Percentiles rank a stretch among this genome's conserved stretches.
Conservation (phyloP, 2,888 invertebrate genomes). For the Machimus atricapillus region DNA sequence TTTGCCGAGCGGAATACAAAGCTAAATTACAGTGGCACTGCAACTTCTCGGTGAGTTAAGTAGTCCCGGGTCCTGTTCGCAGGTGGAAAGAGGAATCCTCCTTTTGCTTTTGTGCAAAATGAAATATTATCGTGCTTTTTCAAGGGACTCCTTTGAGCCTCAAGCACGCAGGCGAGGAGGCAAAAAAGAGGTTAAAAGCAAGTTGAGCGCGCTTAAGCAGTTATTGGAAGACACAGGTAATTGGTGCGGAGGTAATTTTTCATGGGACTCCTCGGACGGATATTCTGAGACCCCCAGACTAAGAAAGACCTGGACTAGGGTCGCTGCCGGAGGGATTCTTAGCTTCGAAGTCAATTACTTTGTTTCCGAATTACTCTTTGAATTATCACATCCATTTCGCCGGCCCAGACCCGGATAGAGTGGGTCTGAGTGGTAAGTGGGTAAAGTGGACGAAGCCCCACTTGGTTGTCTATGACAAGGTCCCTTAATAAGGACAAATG, state of each 20-base stretch:
- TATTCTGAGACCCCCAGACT: background rate
- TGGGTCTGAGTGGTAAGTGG: background rate
- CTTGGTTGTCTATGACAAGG: background rate
- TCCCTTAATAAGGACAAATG: conserved; percentile 22
- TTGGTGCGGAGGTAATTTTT: background rate
- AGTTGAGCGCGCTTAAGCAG: background rate
- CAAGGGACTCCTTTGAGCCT: background rate
- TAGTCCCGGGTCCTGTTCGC: background rate
- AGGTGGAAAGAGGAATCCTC: background rate
- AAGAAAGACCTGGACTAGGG: background rate
- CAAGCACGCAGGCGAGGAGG: background rate
- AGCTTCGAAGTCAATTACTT: conserved; percentile 6
- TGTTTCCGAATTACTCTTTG: background rate
- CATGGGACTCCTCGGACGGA: background rate
- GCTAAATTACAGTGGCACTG: conserved; percentile 20
- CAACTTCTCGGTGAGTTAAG: conserved; percentile 9
- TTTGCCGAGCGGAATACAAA: conserved; percentile 25
- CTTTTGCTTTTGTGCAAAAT: conserved; percentile 1
- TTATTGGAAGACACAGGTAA: conserved; percentile 8
- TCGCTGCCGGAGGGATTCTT: background rate
- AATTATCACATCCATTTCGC: background rate
- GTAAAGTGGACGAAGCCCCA: background rate
- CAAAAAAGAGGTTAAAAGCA: background rate
- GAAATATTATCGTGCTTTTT: conserved; percentile 21
- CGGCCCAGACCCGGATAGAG: background rate